Percentiles rank a stretch among this genome's conserved stretches.
phyloP scores from a whole-genome alignment of 2,888 invertebrate genomes.

The Pristionchus japonicus region DNA sequence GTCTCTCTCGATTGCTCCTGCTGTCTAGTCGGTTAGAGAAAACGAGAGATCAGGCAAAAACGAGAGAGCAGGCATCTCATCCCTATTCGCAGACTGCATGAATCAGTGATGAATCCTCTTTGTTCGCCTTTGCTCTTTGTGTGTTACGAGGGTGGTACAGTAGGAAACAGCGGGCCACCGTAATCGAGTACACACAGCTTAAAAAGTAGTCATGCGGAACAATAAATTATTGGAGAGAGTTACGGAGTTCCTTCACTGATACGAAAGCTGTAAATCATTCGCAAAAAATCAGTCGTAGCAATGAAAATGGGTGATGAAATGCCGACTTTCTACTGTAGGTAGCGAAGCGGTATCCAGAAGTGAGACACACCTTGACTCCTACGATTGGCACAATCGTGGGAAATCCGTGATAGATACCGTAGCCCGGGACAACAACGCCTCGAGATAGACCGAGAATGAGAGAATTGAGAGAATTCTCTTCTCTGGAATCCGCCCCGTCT shows the following conservation, averaged over 20 bases:
- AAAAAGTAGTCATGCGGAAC: not conserved
- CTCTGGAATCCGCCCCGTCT: not conserved
- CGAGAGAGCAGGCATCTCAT: not conserved
- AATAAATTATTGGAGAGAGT: not conserved
- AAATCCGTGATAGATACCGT: too few relatives aligned
- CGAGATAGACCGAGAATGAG: not conserved
- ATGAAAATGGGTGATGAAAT: not conserved
- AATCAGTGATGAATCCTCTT: constrained; percentile 30
- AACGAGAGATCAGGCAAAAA: not conserved
- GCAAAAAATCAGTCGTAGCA: not conserved
- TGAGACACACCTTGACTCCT: too few relatives aligned
- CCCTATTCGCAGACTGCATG: not conserved
- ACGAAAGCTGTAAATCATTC: not conserved
- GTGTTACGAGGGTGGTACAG: not conserved
- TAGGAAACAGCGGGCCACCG: constrained; percentile 12
- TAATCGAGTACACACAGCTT: not conserved
- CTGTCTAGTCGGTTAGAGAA: not conserved
- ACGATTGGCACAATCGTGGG: too few relatives aligned
- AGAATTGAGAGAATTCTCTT: not conserved
- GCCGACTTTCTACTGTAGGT: too few relatives aligned
- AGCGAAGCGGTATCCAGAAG: too few relatives aligned
- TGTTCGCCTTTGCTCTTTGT: not conserved
- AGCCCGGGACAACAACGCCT: not conserved
- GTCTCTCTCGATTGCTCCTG: not conserved
- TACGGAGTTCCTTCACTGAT: not conserved